Percentiles rank a stretch among this genome's conserved stretches.
phyloP scores from a whole-genome alignment of 2,797 vertebrate genomes.

The Tiaroga cobitis region DNA sequence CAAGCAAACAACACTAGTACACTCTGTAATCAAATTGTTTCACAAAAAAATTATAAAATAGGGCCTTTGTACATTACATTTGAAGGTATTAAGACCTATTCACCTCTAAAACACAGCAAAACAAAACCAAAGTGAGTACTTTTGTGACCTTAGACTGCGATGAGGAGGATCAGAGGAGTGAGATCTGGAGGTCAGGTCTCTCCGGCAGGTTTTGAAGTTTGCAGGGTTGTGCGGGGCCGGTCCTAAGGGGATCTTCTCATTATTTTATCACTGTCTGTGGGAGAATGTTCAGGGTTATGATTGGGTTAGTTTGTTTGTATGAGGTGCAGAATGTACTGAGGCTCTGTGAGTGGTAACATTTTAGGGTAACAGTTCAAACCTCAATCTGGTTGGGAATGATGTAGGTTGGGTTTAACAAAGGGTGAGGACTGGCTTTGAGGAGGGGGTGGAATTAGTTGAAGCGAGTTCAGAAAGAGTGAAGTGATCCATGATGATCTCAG shows the following conservation, averaged over 20 bases:
- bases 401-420: slow-evolving; percentile 11
- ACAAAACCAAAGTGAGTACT: background rate
- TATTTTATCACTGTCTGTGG: slow-evolving; percentile 39
- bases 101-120: background rate
- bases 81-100: background rate
- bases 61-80: background rate
- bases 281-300: slow-evolving; percentile 14
- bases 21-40: background rate
- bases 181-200: background rate
- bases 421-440: slow-evolving; percentile 11
- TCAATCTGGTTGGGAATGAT: slow-evolving; percentile 2
- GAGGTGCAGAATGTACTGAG: background rate
- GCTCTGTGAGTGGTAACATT: background rate
- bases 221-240: background rate
- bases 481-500: slow-evolving; percentile 53
- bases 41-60: background rate
- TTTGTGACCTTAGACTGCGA: background rate
- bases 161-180: background rate
- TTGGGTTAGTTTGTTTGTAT: slow-evolving; percentile 23
- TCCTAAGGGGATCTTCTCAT: slow-evolving; percentile 35
- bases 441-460: background rate
- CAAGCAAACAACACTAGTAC: background rate
- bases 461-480: slow-evolving; percentile 32
- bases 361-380: slow-evolving; percentile 13
- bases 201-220: background rate